Conservation (phyloP, 2,113 vertebrate species). For the Eclectus roratus region DNA sequence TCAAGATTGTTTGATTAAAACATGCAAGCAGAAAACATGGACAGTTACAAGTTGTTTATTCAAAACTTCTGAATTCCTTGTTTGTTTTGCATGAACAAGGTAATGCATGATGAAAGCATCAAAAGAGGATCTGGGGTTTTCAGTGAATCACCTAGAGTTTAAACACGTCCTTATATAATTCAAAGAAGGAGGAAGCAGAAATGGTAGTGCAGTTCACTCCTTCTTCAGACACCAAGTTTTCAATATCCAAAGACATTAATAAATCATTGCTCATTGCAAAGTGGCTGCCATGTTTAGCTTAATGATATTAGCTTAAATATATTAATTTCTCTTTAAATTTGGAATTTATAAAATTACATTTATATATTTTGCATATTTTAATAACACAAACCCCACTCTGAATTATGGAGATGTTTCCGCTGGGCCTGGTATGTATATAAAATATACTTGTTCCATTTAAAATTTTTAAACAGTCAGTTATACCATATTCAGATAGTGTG, state of each 20-base stretch:
- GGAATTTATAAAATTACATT: background rate
- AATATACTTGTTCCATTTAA: background rate
- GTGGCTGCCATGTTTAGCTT: background rate
- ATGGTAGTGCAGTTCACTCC: background rate
- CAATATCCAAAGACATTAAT: background rate
- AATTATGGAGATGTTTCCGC: background rate
- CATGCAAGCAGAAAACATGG: background rate
- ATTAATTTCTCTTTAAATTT: background rate
- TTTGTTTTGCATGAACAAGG: background rate
- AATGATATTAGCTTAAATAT: background rate
- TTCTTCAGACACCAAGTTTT: background rate
- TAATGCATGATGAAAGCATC: background rate
- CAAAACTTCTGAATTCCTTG: background rate
- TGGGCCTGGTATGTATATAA: background rate
- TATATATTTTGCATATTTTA: background rate
- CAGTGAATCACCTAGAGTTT: background rate
- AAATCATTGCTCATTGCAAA: background rate
- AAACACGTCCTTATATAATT: background rate
- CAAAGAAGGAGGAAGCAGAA: background rate
- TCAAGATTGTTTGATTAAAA: constrained; percentile 1
- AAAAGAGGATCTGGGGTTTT: background rate
- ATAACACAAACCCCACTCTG: background rate
- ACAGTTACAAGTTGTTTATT: background rate
- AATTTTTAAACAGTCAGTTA: background rate
- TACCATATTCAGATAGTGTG: background rate